Evolutionary conservation across 2,113 vertebrate genomes (phyloP).

Genomic region (Equus przewalskii): DNA sequence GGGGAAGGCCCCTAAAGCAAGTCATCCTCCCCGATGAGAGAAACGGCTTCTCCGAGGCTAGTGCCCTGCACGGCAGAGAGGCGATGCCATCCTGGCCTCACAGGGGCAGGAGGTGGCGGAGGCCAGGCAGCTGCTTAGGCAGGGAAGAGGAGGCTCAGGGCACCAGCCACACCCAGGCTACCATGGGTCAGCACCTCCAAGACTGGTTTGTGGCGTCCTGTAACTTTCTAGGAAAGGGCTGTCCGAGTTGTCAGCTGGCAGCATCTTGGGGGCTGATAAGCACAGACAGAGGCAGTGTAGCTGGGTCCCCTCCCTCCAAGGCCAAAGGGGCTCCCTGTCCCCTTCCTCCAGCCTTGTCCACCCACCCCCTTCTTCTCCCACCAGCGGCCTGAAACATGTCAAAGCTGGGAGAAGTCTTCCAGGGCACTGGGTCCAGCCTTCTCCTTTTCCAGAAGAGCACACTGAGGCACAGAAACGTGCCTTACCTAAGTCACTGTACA

Average conservation of each 20-base stretch:
- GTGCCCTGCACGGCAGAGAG: neutral
- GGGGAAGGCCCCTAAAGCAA: neutral
- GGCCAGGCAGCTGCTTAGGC: neutral
- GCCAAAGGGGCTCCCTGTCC: neutral
- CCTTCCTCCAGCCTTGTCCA: neutral
- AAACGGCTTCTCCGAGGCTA: neutral
- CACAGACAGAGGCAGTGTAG: neutral
- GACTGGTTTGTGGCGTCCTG: neutral
- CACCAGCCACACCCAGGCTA: neutral
- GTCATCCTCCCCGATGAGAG: neutral
- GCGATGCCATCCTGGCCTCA: neutral
- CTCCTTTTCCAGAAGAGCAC: neutral
- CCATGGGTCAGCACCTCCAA: neutral
- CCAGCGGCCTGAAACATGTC: neutral
- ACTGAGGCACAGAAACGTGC: neutral
- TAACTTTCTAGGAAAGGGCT: neutral
- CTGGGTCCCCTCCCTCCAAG: neutral
- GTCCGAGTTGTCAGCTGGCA: neutral
- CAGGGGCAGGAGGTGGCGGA: neutral
- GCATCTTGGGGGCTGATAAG: neutral
- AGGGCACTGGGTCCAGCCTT: neutral
- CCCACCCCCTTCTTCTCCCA: neutral
- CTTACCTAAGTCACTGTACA: neutral
- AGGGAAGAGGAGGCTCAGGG: neutral
- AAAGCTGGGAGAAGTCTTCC: neutral